Conservation (phyloP, 2,113 vertebrate species). For the Pteropus alecto region DNA sequence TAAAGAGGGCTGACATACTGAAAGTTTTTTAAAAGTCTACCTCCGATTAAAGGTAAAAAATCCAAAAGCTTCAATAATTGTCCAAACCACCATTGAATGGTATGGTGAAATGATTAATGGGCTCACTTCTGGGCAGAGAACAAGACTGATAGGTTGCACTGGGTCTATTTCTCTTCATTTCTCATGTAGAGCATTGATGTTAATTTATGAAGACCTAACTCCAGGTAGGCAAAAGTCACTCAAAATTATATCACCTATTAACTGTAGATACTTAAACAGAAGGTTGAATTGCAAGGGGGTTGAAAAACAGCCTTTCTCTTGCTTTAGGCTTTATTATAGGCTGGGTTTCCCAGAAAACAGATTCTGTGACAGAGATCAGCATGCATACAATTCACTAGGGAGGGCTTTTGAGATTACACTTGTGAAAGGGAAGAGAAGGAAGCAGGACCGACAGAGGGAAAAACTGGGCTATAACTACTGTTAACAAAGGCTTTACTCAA, state of each 20-base stretch:
- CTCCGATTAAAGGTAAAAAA: slow-evolving; percentile 14
- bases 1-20: background rate
- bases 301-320: background rate
- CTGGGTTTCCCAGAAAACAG: background rate
- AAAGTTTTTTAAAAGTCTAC: background rate
- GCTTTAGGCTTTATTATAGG: background rate
- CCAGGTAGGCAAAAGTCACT: background rate
- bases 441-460: background rate
- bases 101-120: background rate
- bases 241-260: background rate
- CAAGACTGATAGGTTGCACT: background rate
- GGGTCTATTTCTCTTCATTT: background rate
- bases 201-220: background rate
- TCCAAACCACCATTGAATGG: background rate
- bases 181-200: background rate
- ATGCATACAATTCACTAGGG: background rate
- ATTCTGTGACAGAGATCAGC: background rate
- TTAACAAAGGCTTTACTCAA: background rate
- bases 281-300: background rate
- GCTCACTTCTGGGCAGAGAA: background rate
- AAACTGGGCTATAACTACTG: background rate
- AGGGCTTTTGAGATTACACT: background rate
- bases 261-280: background rate
- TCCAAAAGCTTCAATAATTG: background rate
- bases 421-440: background rate